A percentile compares a stretch with the other conserved stretches of the same genome.
Conservation (phyloP, 2,888 invertebrate genomes). For the Strigamia crassipes region DNA sequence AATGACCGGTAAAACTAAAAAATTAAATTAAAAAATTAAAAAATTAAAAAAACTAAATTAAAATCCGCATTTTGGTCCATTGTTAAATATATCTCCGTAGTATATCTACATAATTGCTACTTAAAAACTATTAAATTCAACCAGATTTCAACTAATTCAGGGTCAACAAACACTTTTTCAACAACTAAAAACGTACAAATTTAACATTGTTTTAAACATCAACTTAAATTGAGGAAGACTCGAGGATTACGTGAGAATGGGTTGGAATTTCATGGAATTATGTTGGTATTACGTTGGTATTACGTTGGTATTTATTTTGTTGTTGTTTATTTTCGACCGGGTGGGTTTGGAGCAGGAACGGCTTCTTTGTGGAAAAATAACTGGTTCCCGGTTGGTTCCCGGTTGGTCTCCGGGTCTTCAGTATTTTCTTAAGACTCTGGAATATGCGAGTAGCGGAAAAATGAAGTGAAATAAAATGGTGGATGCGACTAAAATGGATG, state of each 20-base stretch:
- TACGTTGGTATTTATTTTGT: too few species aligned
- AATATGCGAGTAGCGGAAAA: neutral
- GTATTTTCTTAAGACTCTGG: constrained; percentile 32
- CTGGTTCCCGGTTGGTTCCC: neutral
- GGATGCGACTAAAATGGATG: too few species aligned
- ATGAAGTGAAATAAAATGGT: neutral
- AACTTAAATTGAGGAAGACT: constrained; percentile 33
- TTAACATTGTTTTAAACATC: neutral
- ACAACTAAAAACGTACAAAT: neutral
- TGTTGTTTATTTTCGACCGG: too few species aligned
- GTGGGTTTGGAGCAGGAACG: neutral
- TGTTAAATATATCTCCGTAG: neutral
- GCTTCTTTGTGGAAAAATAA: neutral
- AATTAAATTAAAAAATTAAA: neutral
- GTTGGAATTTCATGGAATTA: neutral
- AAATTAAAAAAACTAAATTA: too few species aligned
- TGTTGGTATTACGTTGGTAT: neutral
- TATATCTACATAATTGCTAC: neutral
- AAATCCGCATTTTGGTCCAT: neutral
- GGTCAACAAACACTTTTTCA: neutral
- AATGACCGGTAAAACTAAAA: neutral
- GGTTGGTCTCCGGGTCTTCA: neutral
- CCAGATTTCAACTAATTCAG: neutral
- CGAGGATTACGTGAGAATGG: constrained; percentile 6
- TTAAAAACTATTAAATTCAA: neutral